A percentile compares a stretch with the other conserved stretches of the same genome.
phyloP scores from a whole-genome alignment of 2,797 vertebrate species.

The Eulemur albifrons region DNA sequence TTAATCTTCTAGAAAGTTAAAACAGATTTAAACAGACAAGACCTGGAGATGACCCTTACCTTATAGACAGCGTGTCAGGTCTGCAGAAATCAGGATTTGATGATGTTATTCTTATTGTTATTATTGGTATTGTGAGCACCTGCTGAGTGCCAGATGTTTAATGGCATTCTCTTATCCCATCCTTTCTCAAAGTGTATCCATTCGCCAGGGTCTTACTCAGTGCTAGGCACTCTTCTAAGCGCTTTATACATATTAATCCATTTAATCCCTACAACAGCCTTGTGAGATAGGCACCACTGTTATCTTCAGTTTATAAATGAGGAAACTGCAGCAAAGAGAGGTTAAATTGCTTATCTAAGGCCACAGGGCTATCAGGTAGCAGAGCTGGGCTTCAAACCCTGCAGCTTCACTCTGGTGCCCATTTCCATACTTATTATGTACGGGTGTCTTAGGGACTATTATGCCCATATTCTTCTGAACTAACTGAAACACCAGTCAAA shows the following conservation, averaged over 20 bases:
- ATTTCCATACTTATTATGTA: not conserved
- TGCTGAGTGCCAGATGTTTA: not conserved
- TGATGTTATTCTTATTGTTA: not conserved
- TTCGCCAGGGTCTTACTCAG: constrained; percentile 45
- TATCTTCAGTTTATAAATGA: constrained; percentile 52
- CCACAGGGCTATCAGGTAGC: not conserved
- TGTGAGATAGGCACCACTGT: constrained; percentile 9
- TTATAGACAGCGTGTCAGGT: not conserved
- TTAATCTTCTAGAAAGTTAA: not conserved
- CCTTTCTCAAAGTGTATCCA: not conserved
- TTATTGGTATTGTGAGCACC: not conserved
- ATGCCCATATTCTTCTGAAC: not conserved
- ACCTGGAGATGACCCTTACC: not conserved
- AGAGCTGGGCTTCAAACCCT: not conserved
- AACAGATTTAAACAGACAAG: not conserved
- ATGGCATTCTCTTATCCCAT: constrained; percentile 47
- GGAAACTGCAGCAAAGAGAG: constrained; percentile 8
- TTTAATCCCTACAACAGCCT: constrained; percentile 50
- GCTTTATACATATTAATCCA: constrained; percentile 46
- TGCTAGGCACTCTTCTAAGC: constrained; percentile 34
- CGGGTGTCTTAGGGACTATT: not conserved
- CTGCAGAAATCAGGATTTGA: not conserved
- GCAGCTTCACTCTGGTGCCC: not conserved
- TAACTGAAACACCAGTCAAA: not conserved
- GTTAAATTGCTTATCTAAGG: constrained; percentile 26